Percentiles rank a stretch among this genome's conserved stretches.
Evolutionary conservation across 2,113 vertebrate species (phyloP).

Genomic region (Phyllostomus discolor): DNA sequence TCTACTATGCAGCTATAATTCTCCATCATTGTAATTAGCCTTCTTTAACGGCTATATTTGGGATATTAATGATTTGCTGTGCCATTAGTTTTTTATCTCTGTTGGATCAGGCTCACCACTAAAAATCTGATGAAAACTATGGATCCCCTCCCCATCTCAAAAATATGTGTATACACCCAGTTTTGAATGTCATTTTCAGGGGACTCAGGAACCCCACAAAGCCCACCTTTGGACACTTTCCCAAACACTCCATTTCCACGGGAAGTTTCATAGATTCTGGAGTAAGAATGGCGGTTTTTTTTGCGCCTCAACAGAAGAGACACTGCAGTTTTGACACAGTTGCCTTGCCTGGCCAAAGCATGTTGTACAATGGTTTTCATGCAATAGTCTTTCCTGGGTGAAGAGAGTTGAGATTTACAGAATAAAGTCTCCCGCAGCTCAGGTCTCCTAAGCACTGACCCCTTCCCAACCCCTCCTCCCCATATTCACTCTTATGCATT

Average conservation of each 20-base stretch:
- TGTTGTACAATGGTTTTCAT: not conserved
- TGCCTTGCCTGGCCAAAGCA: not conserved
- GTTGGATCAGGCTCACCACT: not conserved
- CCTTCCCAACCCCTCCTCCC: fast-evolving
- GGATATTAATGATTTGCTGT: not conserved
- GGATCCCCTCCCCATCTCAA: not conserved
- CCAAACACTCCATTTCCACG: not conserved
- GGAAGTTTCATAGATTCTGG: not conserved
- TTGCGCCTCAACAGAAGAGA: not conserved
- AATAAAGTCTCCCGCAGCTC: not conserved
- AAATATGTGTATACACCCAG: not conserved
- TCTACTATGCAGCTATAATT: not conserved
- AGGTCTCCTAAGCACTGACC: not conserved
- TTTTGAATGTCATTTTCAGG: not conserved
- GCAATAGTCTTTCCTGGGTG: not conserved
- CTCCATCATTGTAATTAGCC: not conserved
- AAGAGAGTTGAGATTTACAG: not conserved
- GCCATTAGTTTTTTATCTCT: not conserved
- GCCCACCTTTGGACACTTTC: not conserved
- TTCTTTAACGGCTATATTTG: not conserved
- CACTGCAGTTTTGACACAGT: not conserved
- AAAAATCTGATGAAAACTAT: not conserved
- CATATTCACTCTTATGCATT: not conserved
- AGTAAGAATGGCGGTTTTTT: not conserved
- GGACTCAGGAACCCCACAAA: not conserved